Base-by-base conservation (phyloP, 2,797 vertebrate genomes). In the Aulostomus chinensis region DNA sequence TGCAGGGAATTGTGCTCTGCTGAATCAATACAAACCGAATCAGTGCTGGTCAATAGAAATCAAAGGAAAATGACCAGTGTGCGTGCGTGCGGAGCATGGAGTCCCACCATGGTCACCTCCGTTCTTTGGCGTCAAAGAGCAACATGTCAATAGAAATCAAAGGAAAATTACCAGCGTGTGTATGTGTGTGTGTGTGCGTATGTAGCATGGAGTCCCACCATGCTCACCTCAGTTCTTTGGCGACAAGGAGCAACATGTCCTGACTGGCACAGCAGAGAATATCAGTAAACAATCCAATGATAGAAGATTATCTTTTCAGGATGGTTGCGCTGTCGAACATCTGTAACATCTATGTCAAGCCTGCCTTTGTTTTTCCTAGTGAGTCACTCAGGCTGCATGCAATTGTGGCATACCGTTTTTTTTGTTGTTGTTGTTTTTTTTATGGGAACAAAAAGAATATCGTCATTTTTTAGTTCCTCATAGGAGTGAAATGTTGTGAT, bases 21-120 rank as follows among this genome's bases (percentile, higher is more conserved):
- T 43, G 26, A 79, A 85, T 88, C 88, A 84, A 86, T 86, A 85
- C 57, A 84, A 86, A 85, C 32, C 70, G 75, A 89, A 87, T 86
- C 81, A 81, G 68, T 59, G 69, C 50, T 66, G 75, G 69, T 84
- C 83, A 74, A 85, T 81, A 76, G 25, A 69, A 78, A 85, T 83
- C 68, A 83, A 85, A 84, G 59, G 35, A 74, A 77, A 45, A 47
- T 11, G 39, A 46, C 42, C 24, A 54, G 40, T 36, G 49, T 14
- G 7, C 36, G 40, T n/a, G n/a, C n/a, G 40, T 53, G 54, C 17
- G 5, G 18, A 18, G 13, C 17, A 41, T 22, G 38, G 14, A 45
- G 20, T 22, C 34, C 18, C 2, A 37, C 28, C 21, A 2, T 29
- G 32, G 56, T 60, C 21, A 9, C n/a, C n/a, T n/a, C n/a, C n/a